These are phyloP conservation scores for Stegodyphus dumicola DNA, from an alignment of 1,140 invertebrate genomes.

Conservation along the genomic window DNA sequence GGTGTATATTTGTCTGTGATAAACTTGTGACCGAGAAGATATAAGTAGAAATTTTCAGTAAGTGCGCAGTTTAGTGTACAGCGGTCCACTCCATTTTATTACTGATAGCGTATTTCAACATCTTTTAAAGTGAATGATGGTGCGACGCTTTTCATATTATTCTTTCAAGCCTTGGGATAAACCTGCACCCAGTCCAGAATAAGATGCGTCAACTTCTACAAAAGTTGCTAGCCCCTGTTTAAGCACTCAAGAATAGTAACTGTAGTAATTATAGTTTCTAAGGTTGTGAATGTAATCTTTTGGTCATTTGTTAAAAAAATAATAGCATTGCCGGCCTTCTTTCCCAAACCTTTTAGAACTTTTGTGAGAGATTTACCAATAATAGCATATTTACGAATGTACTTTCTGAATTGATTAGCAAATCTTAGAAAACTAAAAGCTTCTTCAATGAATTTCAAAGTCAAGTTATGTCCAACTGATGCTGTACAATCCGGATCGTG, in stretches of 20 bases:
- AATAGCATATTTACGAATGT: conserved; percentile 5
- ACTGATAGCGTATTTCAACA: neutral
- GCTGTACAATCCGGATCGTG: neutral
- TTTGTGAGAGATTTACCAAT: neutral
- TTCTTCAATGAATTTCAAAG: conserved; percentile 18
- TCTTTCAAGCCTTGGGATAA: conserved; percentile 19
- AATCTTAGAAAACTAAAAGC: neutral
- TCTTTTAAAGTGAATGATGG: conserved; percentile 9
- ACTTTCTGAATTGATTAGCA: neutral
- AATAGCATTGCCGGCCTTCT: neutral
- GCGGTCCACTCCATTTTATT: too few species aligned
- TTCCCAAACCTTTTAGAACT: neutral
- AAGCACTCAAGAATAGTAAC: conserved; percentile 11
- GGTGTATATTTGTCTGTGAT: too few species aligned
- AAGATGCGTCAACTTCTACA: conserved; percentile 23
- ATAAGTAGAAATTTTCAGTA: too few species aligned
- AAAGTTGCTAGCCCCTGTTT: conserved; percentile 7
- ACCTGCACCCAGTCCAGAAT: conserved; percentile 18
- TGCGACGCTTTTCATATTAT: neutral
- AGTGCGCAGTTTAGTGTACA: too few species aligned
- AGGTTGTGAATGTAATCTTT: neutral
- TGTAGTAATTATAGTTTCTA: conserved; percentile 8
- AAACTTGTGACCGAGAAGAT: too few species aligned
- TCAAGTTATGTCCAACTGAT: neutral
- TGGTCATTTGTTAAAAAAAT: conserved; percentile 14